These are phyloP conservation scores for Caretta caretta DNA, from an alignment of 2,113 vertebrate species.

Conservation along the genomic window DNA sequence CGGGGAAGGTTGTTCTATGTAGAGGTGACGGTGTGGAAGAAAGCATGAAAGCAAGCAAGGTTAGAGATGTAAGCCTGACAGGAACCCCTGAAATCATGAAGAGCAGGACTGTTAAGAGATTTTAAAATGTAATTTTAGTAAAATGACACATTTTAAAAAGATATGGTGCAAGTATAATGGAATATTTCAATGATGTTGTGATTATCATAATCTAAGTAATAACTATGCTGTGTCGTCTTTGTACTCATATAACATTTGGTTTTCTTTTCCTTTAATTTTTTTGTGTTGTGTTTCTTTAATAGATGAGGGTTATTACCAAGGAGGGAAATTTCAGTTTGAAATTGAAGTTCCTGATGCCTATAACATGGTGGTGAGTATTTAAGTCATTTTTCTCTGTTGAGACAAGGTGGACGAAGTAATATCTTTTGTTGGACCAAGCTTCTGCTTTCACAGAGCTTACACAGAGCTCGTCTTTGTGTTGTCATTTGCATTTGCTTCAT, in stretches of 20 bases:
- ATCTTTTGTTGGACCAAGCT: neutral
- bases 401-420: neutral
- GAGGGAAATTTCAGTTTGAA: constrained; percentile 98
- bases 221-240: neutral
- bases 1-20: neutral
- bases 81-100: neutral
- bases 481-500: neutral
- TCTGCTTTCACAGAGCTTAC: neutral
- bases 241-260: neutral
- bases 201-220: neutral
- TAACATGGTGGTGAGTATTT: constrained; percentile 98
- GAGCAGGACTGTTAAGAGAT: neutral
- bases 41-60: neutral
- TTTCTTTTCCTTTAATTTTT: constrained; percentile 36
- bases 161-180: accelerated
- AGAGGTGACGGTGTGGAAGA: neutral
- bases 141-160: neutral
- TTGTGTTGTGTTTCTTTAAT: constrained; percentile 58
- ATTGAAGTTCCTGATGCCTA: constrained; percentile 97
- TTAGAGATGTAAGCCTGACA: neutral
- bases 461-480: neutral
- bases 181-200: neutral
- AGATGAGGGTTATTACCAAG: constrained; percentile 99
- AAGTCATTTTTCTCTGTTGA: neutral
- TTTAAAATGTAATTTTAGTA: neutral